Percentiles rank a stretch among this genome's conserved stretches.
phyloP scores from a whole-genome alignment of 2,797 vertebrate species.

The Spinus pinus region DNA sequence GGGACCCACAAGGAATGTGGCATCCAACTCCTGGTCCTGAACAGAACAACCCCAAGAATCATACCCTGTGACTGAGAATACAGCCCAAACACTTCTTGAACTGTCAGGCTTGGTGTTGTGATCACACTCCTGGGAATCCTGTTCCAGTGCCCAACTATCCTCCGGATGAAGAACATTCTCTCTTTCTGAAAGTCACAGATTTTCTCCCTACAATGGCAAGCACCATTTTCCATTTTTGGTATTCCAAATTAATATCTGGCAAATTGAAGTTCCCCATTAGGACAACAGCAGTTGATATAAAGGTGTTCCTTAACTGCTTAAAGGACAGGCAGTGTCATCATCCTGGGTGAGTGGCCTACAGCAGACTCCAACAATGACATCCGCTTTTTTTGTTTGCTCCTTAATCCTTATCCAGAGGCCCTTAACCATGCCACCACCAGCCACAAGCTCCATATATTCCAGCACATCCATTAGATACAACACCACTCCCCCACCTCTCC shows the following conservation, averaged over 20 bases:
- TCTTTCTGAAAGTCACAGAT: neutral
- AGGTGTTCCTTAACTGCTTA: neutral
- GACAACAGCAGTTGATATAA: neutral
- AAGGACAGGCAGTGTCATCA: neutral
- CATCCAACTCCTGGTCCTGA: neutral
- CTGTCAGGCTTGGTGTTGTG: neutral
- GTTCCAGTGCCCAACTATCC: neutral
- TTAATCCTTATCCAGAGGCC: neutral
- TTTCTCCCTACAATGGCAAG: neutral
- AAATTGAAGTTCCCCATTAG: neutral
- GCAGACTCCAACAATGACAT: neutral
- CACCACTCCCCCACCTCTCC: neutral
- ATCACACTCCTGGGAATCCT: neutral
- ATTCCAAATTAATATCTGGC: neutral
- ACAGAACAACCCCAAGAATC: neutral
- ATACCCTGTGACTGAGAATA: neutral
- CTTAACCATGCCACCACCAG: neutral
- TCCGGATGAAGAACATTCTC: neutral
- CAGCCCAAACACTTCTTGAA: neutral
- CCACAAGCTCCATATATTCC: neutral
- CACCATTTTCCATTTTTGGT: neutral
- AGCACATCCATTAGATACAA: neutral
- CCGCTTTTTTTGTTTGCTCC: neutral
- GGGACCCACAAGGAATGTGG: fast-evolving
- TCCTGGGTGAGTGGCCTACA: neutral